Percentiles rank a stretch among this genome's conserved stretches.
phyloP scores from a whole-genome alignment of 2,888 invertebrate genomes.

The Stenurella melanura region DNA sequence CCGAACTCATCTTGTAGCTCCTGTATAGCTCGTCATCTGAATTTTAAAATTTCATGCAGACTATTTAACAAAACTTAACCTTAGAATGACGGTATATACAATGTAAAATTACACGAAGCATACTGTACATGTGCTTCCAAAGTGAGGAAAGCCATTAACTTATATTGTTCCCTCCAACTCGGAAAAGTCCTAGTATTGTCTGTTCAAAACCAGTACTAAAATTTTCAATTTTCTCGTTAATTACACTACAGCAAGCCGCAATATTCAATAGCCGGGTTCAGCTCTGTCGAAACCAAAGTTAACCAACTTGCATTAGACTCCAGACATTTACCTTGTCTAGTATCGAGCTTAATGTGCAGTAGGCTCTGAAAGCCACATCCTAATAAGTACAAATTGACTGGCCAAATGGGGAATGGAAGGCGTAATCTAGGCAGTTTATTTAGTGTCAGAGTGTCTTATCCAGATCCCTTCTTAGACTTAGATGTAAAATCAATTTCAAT shows the following conservation, averaged over 20 bases:
- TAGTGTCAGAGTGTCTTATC: constrained; percentile 33
- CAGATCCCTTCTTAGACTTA: constrained; percentile 18
- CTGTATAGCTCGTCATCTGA: no score
- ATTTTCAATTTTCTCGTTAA: constrained; percentile 15
- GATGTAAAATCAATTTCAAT: constrained; percentile 12
- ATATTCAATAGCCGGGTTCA: constrained; percentile 5
- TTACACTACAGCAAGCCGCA: not conserved
- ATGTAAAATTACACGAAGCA: no score
- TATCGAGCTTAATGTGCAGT: constrained; percentile 38
- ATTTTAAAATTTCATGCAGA: no score
- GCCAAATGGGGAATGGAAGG: constrained; percentile 37
- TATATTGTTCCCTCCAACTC: not conserved
- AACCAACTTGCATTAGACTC: constrained; percentile 8
- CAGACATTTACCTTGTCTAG: constrained; percentile 33
- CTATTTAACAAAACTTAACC: no score
- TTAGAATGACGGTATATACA: no score
- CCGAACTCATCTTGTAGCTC: no score
- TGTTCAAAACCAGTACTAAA: not conserved
- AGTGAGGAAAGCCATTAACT: not conserved
- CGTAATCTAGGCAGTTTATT: constrained; percentile 38
- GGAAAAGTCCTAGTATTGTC: not conserved
- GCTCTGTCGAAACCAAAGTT: not conserved
- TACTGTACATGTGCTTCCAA: not conserved
- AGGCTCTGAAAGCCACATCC: constrained; percentile 37
- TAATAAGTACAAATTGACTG: constrained; percentile 43